Percentiles rank a stretch among this genome's conserved stretches.
These are phyloP conservation scores for Nomada ruficornis DNA, from an alignment of 2,888 invertebrate genomes.

Conservation along the genomic window DNA sequence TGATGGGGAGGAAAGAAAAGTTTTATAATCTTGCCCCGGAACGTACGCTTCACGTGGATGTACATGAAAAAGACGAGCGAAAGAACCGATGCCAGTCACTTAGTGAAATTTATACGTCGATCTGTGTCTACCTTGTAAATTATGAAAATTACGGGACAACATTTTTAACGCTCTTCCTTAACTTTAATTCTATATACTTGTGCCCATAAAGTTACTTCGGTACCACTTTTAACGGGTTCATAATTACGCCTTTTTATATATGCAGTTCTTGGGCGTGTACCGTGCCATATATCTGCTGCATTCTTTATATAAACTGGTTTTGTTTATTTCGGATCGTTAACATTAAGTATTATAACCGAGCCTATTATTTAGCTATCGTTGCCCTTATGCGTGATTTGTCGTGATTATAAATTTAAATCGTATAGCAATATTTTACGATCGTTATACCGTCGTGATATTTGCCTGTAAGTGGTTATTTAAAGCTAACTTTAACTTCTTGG, in stretches of 20 bases:
- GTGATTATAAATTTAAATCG: slow-evolving; percentile 52
- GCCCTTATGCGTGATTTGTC: slow-evolving; percentile 35
- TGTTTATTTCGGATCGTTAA: slow-evolving; percentile 49
- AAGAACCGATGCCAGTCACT: slow-evolving; percentile 10
- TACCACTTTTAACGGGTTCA: slow-evolving; percentile 37
- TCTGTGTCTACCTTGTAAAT: slow-evolving; percentile 27
- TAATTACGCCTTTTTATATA: slow-evolving; percentile 41
- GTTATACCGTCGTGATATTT: slow-evolving; percentile 14
- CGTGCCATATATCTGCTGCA: slow-evolving; percentile 19
- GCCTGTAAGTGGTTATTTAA: slow-evolving; percentile 32
- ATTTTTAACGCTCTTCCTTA: slow-evolving; percentile 40
- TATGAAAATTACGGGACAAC: slow-evolving; percentile 45
- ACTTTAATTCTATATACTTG: slow-evolving; percentile 29
- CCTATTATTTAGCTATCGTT: slow-evolving; percentile 25
- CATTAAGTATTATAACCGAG: slow-evolving; percentile 37
- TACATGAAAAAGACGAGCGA: background rate
- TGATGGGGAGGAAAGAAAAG: background rate
- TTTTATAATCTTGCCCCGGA: background rate
- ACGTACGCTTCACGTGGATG: background rate
- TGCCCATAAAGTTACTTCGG: slow-evolving; percentile 31
- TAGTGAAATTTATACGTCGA: slow-evolving; percentile 36
- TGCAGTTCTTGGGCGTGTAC: slow-evolving; percentile 40
- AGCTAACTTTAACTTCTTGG: slow-evolving; percentile 16
- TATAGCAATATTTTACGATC: slow-evolving; percentile 33
- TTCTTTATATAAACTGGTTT: slow-evolving; percentile 52